phyloP scores from a whole-genome alignment of 2,113 vertebrate species.

The Rhea americana region DNA sequence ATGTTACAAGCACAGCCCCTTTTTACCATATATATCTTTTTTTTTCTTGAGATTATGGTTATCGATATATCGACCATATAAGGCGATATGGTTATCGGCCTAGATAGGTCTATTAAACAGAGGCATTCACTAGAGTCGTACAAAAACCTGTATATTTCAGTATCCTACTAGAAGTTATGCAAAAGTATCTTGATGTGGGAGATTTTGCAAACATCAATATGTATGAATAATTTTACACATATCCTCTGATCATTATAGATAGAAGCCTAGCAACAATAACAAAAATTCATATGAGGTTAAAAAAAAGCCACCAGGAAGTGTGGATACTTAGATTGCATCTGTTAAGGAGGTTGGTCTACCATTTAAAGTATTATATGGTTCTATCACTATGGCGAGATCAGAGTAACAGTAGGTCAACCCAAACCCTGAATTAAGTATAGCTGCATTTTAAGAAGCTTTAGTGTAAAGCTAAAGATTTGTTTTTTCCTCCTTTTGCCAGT shows the following conservation, averaged over 20 bases:
- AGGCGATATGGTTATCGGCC: neutral
- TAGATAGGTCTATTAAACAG: neutral
- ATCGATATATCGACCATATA: no score
- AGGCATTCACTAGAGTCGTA: neutral
- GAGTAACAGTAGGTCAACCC: neutral
- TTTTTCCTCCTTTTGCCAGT: neutral
- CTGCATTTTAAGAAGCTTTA: neutral
- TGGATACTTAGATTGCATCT: neutral
- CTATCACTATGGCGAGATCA: neutral
- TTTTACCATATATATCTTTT: neutral
- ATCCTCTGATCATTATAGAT: neutral
- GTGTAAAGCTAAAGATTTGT: neutral
- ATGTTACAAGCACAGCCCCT: neutral
- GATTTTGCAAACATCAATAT: neutral
- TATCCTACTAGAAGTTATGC: neutral
- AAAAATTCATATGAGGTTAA: neutral
- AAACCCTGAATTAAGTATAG: neutral
- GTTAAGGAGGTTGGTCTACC: neutral
- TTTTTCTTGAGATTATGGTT: neutral
- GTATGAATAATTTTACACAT: neutral
- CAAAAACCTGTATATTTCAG: neutral
- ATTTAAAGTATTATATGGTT: neutral
- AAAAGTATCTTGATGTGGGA: accelerated
- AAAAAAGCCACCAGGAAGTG: neutral
- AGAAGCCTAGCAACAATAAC: neutral